A percentile compares a stretch with the other conserved stretches of the same genome.
These are phyloP conservation scores for Saxidomus purpurata DNA, from an alignment of 1,140 invertebrate species.

Conservation along the genomic window DNA sequence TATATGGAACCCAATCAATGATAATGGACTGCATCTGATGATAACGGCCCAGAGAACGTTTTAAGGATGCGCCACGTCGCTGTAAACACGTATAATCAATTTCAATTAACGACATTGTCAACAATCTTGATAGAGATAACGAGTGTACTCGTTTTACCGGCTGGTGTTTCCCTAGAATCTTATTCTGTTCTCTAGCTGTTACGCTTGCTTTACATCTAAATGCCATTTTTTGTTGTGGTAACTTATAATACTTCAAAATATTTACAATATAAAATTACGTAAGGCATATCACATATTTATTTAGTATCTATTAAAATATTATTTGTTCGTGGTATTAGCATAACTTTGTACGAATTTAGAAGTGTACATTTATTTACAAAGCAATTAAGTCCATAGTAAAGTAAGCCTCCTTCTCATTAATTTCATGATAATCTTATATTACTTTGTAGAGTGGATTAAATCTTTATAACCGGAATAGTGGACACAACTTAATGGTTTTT, in stretches of 20 bases:
- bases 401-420: too few relatives aligned
- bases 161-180: too few relatives aligned
- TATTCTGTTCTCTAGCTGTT: too few relatives aligned
- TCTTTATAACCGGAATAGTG: background rate
- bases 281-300: too few relatives aligned
- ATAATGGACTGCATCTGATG: background rate
- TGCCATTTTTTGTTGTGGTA: too few relatives aligned
- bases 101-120: background rate
- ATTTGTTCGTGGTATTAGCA: too few relatives aligned
- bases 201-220: too few relatives aligned
- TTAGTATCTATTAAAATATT: too few relatives aligned
- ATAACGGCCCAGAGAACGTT: background rate
- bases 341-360: too few relatives aligned
- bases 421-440: constrained; percentile 10
- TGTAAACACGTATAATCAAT: background rate
- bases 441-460: background rate
- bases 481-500: constrained; percentile 14
- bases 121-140: background rate
- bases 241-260: too few relatives aligned
- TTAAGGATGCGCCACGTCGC: background rate
- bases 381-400: background rate
- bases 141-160: background rate
- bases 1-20: constrained; percentile 3
- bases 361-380: background rate
- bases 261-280: too few relatives aligned